Base-by-base conservation (phyloP, 1,140 invertebrate genomes). In the Semibalanus balanoides region DNA sequence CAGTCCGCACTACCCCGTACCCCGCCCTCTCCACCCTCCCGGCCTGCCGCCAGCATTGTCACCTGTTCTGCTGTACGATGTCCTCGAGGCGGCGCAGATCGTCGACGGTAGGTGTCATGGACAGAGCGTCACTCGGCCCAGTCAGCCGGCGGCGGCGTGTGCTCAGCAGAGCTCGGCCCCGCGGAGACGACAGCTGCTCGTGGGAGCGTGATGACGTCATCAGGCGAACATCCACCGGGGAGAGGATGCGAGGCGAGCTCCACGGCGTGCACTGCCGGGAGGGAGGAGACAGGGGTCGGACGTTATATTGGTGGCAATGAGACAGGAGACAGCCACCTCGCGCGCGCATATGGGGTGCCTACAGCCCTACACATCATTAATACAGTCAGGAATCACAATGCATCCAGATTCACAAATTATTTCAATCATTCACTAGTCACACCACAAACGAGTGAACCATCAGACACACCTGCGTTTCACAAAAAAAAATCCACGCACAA, bases 191-290 rank as follows among this genome's bases (percentile, higher is more conserved):
- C 29, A 87, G 79, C 76, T 87, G 86, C 79, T 87, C 86, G 17
- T 84, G 84, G 3, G 86, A 87, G 40, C 83, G 82, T 78, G 85
- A 86, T 11, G 83, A 82, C 71, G 86, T 80, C 40, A 86, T 83
- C 31, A 86, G 85, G 19, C 84, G 81, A 35, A 85, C 82, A 79
- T 87, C 85, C 11, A 86, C 86, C 29, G 86, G 86, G 77, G 85
- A 86, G 22, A 87, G 80, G 22, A 86, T 85, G 35, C 85, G 81
- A 0, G 86, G 86, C 0, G 86, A 87, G 78, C 84, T 86, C 86
- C 86, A 87, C 0, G 86, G 86, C 22, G 86, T 86, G 76, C 82
- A 83, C 84, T 86, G 78, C 30, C 80, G 79, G 31, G 75, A 51
- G 70, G 25, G 71, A 77, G 31, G 17, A 17, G 72, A n/a, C n/a